Evolutionary conservation across 2,888 invertebrate genomes (phyloP), one percentile per base, ranked within the genome.

Genomic region (Polia nebulosa): DNA sequence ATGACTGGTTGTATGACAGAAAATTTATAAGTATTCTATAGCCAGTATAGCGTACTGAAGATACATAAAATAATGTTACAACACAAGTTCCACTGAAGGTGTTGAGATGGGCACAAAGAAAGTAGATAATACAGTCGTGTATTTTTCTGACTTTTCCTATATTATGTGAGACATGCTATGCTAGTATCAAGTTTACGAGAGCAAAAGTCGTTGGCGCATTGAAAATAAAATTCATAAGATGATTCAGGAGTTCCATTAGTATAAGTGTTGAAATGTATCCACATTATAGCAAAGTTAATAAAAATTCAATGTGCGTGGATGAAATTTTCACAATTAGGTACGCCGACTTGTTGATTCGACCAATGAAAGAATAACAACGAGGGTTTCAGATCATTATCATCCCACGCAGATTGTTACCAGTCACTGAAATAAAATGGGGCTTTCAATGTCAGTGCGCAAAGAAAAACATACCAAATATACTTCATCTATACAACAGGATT

Each of bases 281-380:
- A 59, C 51, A 69, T 65, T 70, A 66, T 60, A 11, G 39, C 44
- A 56, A 62, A 65, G 71, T 71, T 56, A 78, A 80, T 80, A 71
- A 70, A 80, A 74, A 78, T 20, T 63, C 67, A 77, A 70, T 58
- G 59, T 60, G 47, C 62, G 45, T 68, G 63, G 58, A 58, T 70
- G 68, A 72, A 69, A 78, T 70, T 59, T 64, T 66, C 56, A 69
- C 60, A 68, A 72, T 74, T 59, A n/a, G n/a, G n/a, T n/a, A 72
- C 41, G 61, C 60, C 32, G 45, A 61, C 41, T 62, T 79, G 75
- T 67, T 72, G 56, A 70, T 69, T 59, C 53, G 51, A 60, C 59
- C 51, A 77, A 68, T 77, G 64, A 67, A 67, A 80, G 58, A 64
- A 78, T 60, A 74, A 67, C 69, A 69, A 49, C 17, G 55, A 60